Evolutionary conservation across 53 echinoderm and acorn worm genomes (phyloP), one percentile per base, ranked within the genome.

Genomic region (Crossaster papposus): DNA sequence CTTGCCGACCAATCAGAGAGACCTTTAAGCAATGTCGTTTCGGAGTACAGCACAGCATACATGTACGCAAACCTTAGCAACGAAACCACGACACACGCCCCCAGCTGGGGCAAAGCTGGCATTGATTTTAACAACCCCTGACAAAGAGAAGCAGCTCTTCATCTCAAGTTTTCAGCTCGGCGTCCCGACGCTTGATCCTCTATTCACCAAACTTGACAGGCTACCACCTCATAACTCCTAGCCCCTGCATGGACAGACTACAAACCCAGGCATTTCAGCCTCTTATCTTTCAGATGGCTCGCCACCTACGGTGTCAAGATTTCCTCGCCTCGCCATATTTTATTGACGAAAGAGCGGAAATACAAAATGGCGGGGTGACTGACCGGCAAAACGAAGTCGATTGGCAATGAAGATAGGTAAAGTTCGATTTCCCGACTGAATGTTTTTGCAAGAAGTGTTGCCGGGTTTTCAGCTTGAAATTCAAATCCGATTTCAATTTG

Each of bases 271-370:
- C 51, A 85, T 51, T 52, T 53, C 72, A 73, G 72, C 85, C 32
- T 20, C 54, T 54, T 30, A 18, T 72, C 85, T 73, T 51, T 44
- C 44, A 85, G 85, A 85, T 85, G 53, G 73, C 73, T 73, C 70
- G 71, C 58, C 85, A 85, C 85, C 85, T 85, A 72, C 2, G 72
- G 85, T 85, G 85, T 85, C 73, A 30, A 72, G 53, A 72, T 73
- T 54, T 85, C 72, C 36, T 17, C 17, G 73, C 65, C 65, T 14
- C 26, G 30, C 32, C 6, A 54, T 72, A 36, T 84, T 71, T 72
- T 71, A 70, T 71, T 71, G 70, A 51, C 71, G 32, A 35, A 36
- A 14, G 65, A 36, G 32, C 37, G 2, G 64, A 63, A 44, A 32
- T 32, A 17, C n/a, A 55, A 29, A 62, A 51, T 26, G 70, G 34